Percentiles rank a stretch among this genome's conserved stretches.
Conservation (phyloP, 2,797 vertebrate genomes). For the Hirundo rustica region DNA sequence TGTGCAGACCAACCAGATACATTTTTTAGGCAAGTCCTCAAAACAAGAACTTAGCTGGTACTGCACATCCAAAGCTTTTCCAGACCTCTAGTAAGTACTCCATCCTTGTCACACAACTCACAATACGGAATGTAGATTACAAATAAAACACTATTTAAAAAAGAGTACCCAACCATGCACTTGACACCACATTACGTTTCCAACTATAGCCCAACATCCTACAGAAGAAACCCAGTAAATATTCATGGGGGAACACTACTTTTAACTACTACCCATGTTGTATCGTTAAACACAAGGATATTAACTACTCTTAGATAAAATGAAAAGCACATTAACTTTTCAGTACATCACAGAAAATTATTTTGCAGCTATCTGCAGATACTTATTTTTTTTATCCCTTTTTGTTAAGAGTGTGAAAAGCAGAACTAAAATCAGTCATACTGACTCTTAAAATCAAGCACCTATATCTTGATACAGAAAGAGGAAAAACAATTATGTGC, state of each 20-base stretch:
- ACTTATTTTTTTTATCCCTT: neutral
- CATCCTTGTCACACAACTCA: neutral
- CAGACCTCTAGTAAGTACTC: neutral
- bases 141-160: neutral
- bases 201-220: neutral
- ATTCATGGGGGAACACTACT: neutral
- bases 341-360: neutral
- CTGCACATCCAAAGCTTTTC: neutral
- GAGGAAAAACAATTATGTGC: neutral
- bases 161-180: neutral
- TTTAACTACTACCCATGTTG: neutral
- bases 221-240: neutral
- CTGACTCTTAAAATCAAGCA: neutral
- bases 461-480: neutral
- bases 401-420: neutral
- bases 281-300: neutral
- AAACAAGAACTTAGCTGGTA: neutral
- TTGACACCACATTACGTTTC: neutral
- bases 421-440: neutral
- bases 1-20: neutral
- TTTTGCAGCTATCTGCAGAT: neutral
- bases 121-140: accelerated
- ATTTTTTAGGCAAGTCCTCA: neutral
- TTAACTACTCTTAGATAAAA: neutral
- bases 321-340: neutral